Evolutionary conservation across 2,113 vertebrate genomes (phyloP).

Genomic region (Carlito syrichta): DNA sequence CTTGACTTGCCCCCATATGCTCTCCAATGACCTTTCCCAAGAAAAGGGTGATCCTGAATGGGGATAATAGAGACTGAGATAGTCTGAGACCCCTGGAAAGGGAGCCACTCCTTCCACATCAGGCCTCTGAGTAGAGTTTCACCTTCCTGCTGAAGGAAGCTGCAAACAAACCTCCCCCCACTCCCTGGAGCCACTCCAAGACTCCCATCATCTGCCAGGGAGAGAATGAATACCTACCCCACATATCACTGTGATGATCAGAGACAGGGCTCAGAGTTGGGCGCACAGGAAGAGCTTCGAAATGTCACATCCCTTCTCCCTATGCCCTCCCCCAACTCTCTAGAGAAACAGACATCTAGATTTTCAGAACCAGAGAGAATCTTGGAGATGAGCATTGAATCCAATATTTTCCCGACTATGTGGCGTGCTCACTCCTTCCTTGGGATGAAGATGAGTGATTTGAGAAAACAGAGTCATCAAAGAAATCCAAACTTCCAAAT

Average conservation of each 20-base stretch:
- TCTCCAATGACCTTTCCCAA: background rate
- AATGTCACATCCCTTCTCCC: background rate
- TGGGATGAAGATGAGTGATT: background rate
- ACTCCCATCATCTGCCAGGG: background rate
- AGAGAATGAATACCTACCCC: no score
- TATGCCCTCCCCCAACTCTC: background rate
- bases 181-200: background rate
- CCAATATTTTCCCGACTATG: background rate
- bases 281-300: background rate
- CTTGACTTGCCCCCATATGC: background rate
- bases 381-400: background rate
- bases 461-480: background rate
- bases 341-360: background rate
- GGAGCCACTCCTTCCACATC: background rate
- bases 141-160: background rate
- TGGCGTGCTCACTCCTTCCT: background rate
- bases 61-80: background rate
- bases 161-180: no score
- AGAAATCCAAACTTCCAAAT: background rate
- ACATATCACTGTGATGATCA: fast-evolving
- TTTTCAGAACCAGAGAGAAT: background rate
- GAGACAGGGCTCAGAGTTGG: background rate
- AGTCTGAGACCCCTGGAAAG: no score
- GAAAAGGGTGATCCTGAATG: background rate
- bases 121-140: background rate